phyloP scores from a whole-genome alignment of 2,888 invertebrate species.

The Platerodrilus igneus region DNA sequence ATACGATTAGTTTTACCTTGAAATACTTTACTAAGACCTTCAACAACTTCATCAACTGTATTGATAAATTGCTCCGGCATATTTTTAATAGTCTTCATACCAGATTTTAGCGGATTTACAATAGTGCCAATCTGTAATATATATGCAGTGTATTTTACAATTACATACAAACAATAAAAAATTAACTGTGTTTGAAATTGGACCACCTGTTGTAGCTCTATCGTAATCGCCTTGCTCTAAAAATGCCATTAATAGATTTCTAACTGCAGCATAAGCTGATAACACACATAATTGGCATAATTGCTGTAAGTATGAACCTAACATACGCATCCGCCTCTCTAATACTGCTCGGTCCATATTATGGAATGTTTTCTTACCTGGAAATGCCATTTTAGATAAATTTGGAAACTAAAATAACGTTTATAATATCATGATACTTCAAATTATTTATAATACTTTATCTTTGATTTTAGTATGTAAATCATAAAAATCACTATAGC shows the following conservation, averaged over 20 bases:
- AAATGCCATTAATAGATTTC: constrained; percentile 59
- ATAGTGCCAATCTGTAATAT: constrained; percentile 45
- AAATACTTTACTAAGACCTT: constrained; percentile 74
- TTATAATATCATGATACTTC: neutral
- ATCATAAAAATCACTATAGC: constrained; percentile 93
- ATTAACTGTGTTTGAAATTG: constrained; percentile 56
- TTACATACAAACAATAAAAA: too few species aligned
- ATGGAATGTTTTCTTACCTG: constrained; percentile 90
- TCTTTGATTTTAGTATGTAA: constrained; percentile 77
- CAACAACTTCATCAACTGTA: constrained; percentile 80
- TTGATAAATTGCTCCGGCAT: constrained; percentile 85
- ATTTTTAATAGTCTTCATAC: constrained; percentile 80
- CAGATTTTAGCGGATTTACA: constrained; percentile 67
- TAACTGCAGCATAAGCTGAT: constrained; percentile 58
- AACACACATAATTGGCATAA: constrained; percentile 60
- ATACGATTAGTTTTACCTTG: constrained; percentile 51
- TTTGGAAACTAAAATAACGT: constrained; percentile 64
- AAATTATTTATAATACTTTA: constrained; percentile 43
- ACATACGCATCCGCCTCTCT: constrained; percentile 75
- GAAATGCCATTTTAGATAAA: constrained; percentile 72
- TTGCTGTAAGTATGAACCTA: constrained; percentile 76
- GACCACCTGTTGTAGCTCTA: constrained; percentile 56
- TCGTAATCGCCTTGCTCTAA: constrained; percentile 69
- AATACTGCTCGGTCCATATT: constrained; percentile 82
- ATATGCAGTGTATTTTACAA: neutral